These are phyloP conservation scores for Abramis brama DNA, from an alignment of 2,113 vertebrate genomes.

Conservation along the genomic window DNA sequence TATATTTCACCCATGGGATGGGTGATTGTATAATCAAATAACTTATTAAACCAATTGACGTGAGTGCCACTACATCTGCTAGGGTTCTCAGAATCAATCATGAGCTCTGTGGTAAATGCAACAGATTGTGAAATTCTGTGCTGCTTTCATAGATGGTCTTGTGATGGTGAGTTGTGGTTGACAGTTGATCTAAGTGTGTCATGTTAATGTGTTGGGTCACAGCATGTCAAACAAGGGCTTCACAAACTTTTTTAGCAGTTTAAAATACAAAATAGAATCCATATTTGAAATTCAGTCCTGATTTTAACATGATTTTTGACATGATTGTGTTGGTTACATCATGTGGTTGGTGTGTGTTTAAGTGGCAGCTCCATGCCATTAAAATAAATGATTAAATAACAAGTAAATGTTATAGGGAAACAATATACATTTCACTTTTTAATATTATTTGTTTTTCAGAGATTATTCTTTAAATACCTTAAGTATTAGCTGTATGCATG, in stretches of 20 bases:
- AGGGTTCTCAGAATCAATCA: neutral
- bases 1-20: conserved; percentile 5
- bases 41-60: conserved; percentile 13
- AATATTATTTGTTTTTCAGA: too few species aligned
- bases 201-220: neutral
- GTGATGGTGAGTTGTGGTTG: neutral
- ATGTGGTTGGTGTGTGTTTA: neutral
- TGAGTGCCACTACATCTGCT: neutral
- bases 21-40: neutral
- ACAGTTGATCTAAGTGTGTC: neutral
- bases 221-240: neutral
- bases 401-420: neutral
- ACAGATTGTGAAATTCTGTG: neutral
- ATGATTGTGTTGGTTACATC: neutral
- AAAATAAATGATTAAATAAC: neutral
- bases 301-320: neutral
- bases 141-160: neutral
- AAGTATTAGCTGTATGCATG: too few species aligned
- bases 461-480: too few species aligned
- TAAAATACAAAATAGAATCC: neutral
- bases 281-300: neutral
- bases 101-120: neutral
- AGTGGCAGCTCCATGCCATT: neutral
- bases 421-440: too few species aligned
- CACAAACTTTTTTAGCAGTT: neutral